Evolutionary conservation across 2,113 vertebrate genomes (phyloP), one percentile per base, ranked within the genome.

Genomic region (Dolichotis patagonum): DNA sequence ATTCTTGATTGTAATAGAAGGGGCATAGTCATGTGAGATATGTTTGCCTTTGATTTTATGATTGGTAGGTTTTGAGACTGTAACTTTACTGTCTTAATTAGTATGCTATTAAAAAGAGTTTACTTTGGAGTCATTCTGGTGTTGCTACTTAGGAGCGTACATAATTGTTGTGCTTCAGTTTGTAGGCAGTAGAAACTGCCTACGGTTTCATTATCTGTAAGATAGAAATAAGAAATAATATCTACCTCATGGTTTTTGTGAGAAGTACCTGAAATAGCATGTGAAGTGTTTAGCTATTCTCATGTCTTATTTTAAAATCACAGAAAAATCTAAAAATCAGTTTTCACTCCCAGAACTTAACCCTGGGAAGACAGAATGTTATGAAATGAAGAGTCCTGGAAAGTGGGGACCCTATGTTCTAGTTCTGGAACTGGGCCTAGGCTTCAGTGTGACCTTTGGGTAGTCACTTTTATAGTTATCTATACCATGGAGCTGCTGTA

Each of bases 31-130:
- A 38, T 19, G 24, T 56, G 52, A 77, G 82, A 60, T 54, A 80
- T 71, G 26, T 63, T 83, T 75, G 94, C 19, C n/a, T 93, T 91
- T 91, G 88, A 43, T 58, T 93, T 90, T 41, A 80, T 60, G 52
- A 58, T 41, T 16, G 58, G 58, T 69, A 80, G 35, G 38, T 26
- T 90, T 77, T 5, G 41, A 95, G 43, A 43, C 75, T 77, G 22
- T 1, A 7, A 3, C 26, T n/a, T n/a, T 52, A 14, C 41, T 3
- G 17, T 41, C 78, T 65, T 19, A 63, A 41, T 83, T 71, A n/a
- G 5, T 49, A 1, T 54, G 63, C 62, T 58, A 7, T 54, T 84
- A 35, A 14, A 54, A 84, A 54, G 24, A 77, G 52, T 22, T 43
- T 67, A 52, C 8, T 4, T 43, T 16, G 2, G n/a, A 19, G 30